A percentile compares a stretch with the other conserved stretches of the same genome.
Evolutionary conservation across 2,888 invertebrate genomes (phyloP).

Genomic region (Epirrhoe tristata): DNA sequence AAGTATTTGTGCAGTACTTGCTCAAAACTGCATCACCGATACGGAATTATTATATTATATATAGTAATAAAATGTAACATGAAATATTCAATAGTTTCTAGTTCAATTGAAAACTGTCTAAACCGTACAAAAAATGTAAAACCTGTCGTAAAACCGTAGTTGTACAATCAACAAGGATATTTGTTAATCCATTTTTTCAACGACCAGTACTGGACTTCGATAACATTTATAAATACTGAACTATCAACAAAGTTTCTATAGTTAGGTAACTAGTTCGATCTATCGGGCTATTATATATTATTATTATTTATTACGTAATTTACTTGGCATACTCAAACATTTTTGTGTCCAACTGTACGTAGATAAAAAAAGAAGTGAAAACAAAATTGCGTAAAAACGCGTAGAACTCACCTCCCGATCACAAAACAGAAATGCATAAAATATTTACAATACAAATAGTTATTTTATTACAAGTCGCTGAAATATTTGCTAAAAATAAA

Average conservation of each 20-base stretch:
- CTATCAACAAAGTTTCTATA: too few species aligned
- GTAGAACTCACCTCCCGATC: constrained; percentile 3
- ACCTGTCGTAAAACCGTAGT: neutral
- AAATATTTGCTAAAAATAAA: constrained; percentile 21
- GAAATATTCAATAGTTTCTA: neutral
- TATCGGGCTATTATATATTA: too few species aligned
- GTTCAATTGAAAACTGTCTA: neutral
- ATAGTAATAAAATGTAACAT: neutral
- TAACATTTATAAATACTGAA: too few species aligned
- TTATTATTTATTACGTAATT: too few species aligned
- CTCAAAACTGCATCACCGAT: too few species aligned
- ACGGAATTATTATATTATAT: too few species aligned
- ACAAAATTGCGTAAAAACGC: constrained; percentile 11
- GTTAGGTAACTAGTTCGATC: too few species aligned
- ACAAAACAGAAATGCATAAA: constrained; percentile 24
- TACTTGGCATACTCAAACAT: neutral
- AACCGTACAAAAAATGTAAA: neutral
- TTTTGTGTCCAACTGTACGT: constrained; percentile 9
- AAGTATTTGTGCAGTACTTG: too few species aligned
- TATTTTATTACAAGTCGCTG: constrained; percentile 14
- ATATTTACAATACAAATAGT: constrained; percentile 5
- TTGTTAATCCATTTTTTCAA: neutral
- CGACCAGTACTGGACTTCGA: too few species aligned
- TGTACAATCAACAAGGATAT: neutral
- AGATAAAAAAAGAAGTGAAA: neutral